Conservation (phyloP, 2,797 vertebrate species). For the Schizopygopsis malacanthus region DNA sequence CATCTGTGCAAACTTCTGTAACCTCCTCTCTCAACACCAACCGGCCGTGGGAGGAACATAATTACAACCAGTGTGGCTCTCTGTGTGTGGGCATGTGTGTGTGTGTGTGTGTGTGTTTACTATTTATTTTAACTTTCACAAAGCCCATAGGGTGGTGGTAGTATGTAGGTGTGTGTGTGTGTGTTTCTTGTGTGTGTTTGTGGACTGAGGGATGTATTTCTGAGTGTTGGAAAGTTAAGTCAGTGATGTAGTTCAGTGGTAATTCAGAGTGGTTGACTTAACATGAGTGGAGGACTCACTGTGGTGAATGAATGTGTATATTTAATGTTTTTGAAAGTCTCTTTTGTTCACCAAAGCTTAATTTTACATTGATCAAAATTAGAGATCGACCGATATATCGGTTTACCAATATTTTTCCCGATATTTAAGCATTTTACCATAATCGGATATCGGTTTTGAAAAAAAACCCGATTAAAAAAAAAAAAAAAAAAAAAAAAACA, state of each 20-base stretch:
- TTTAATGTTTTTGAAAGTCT: background rate
- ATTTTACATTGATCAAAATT: background rate
- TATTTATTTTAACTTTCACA: conserved; percentile 45
- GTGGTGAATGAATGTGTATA: background rate
- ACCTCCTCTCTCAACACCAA: conserved; percentile 39
- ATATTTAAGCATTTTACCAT: too few species aligned
- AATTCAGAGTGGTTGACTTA: conserved; percentile 11
- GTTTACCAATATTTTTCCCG: too few species aligned
- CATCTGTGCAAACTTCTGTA: conserved; percentile 50
- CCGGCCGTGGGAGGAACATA: conserved; percentile 41
- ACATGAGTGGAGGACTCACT: conserved; percentile 14
- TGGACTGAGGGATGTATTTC: conserved; percentile 23
- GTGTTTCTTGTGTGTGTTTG: background rate
- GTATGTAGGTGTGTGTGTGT: conserved; percentile 37
- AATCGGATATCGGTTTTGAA: too few species aligned
- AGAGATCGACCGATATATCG: too few species aligned
- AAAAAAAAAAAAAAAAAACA: too few species aligned
- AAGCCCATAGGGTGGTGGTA: conserved; percentile 27
- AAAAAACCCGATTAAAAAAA: too few species aligned
- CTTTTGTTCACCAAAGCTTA: background rate
- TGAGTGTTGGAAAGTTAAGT: conserved; percentile 12
- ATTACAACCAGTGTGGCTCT: conserved; percentile 23
- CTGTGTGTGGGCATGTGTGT: conserved; percentile 24
- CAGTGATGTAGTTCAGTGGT: background rate
- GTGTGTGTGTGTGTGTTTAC: conserved; percentile 12